Base-by-base conservation (phyloP, 2,888 invertebrate genomes). In the Eulithis prunata region DNA sequence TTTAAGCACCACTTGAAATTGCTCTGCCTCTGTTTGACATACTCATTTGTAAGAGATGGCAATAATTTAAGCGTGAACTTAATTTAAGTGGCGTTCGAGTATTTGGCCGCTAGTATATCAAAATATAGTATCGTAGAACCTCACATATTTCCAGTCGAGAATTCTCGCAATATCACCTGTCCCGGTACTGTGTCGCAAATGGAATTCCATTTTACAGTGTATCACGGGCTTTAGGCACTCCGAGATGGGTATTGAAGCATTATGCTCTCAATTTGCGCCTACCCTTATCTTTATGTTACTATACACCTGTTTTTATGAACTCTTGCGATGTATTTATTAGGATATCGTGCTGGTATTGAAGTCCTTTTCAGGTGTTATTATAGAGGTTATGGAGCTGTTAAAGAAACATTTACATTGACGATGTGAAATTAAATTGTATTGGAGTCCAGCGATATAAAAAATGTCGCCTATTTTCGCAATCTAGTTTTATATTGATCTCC, bases 191-290 rank as follows among this genome's bases (percentile, higher is more conserved):
- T 59, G 62, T 55, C 51, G 56, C 63, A 63, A 64, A 58, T 68
- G 61, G 67, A 64, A 61, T 68, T 49, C 61, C 57, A 68, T 68
- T 64, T 61, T 57, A 61, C 64, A 68, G 64, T 64, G 64, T 68
- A 63, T 63, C 67, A 52, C 47, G 14, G 62, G 66, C 63, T 64
- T 67, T 57, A 61, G 66, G 64, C 36, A 46, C 53, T 46, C 12
- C 47, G 32, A 52, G 61, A 64, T 68, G 66, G 69, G 62, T 72
- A 71, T 71, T 71, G 72, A 72, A 71, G 69, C 65, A 72, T 70
- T 70, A 71, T 52, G 54, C 56, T 62, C 66, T 46, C 72, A 72
- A 72, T 71, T 71, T 70, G 68, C 69, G 65, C 65, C 28, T 62
- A 58, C 65, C 62, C 69, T 72, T 72, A 71, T 72, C 72, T 72